Percentiles rank a stretch among this genome's conserved stretches.
Evolutionary conservation across 1,140 invertebrate genomes (phyloP).

Genomic region (Dinoponera quadriceps): DNA sequence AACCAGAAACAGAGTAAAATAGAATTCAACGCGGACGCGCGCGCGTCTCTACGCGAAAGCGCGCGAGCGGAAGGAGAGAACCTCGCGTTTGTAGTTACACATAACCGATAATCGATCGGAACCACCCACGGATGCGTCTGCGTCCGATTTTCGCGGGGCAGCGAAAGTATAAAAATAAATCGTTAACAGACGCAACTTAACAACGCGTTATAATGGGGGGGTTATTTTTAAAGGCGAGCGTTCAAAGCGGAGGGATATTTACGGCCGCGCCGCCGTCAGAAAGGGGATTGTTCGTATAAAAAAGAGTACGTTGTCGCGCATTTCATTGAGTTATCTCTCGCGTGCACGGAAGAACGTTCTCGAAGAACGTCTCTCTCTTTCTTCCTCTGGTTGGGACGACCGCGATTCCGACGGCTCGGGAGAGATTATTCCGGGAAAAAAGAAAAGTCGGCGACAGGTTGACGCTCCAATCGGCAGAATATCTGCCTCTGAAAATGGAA

Average conservation of each 20-base stretch:
- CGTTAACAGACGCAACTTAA: conserved; percentile 7
- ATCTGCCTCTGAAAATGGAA: no score
- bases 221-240: conserved; percentile 44
- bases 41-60: background rate
- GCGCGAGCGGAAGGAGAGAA: background rate
- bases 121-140: background rate
- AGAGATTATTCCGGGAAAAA: no score
- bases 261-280: background rate
- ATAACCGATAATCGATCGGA: background rate
- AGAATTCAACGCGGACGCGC: background rate
- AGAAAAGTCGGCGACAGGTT: no score
- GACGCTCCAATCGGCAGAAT: no score
- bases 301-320: conserved; percentile 9
- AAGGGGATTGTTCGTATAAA: conserved; percentile 20
- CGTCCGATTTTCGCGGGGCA: conserved; percentile 10
- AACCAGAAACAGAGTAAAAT: no score
- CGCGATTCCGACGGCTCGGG: no score
- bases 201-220: conserved; percentile 3
- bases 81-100: background rate
- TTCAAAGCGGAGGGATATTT: conserved; percentile 28
- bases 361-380: no score
- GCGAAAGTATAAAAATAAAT: conserved; percentile 14
- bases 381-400: no score
- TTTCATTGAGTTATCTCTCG: conserved; percentile 8
- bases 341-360: no score